Evolutionary conservation across 1,140 invertebrate genomes (phyloP), one percentile per base, ranked within the genome.

Genomic region (Leptoteleia sp.): DNA sequence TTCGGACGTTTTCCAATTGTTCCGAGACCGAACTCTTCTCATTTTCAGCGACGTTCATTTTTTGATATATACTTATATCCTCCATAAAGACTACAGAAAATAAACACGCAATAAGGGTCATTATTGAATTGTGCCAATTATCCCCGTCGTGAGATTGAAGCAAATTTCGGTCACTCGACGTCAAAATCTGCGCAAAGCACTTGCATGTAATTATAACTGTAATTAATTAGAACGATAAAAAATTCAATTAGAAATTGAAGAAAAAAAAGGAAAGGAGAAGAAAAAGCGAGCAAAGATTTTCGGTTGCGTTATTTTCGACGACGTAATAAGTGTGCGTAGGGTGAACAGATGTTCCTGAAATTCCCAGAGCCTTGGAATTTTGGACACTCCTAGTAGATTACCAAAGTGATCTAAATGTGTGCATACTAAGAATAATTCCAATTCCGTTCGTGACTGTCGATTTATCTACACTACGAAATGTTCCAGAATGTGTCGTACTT

Each of bases 391-490:
- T 54, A 57, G 52, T 59, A 75, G 61, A 61, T 35, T 57, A 75
- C 37, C 37, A 65, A 65, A 75, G 52, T 59, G 61, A 75, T 75
- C 54, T 75, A 75, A 75, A 61, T 75, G 59, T 75, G 71, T 59
- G 52, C 22, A 65, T 65, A 64, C 59, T 73, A 52, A 43, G 8
- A 16, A 75, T 65, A 59, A 75, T 67, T 73, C 71, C 43, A 59
- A 59, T 52, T 75, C 42, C 27, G 54, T 65, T 75, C 43, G 27
- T 73, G 13, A 73, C 13, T 43, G 43, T 52, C 37, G 40, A 75
- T 65, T 75, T 52, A 35, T 65, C 37, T 40, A 48, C 59, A 40
- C 61, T 65, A 75, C 38, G 61, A 57, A 73, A 73, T 55, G n/a
- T 54, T 48, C 17, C 40, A 40, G 17, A 57, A 73, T 47, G 55